Evolutionary conservation across 2,797 vertebrate genomes (phyloP).

Genomic region (Acanthis flammea): DNA sequence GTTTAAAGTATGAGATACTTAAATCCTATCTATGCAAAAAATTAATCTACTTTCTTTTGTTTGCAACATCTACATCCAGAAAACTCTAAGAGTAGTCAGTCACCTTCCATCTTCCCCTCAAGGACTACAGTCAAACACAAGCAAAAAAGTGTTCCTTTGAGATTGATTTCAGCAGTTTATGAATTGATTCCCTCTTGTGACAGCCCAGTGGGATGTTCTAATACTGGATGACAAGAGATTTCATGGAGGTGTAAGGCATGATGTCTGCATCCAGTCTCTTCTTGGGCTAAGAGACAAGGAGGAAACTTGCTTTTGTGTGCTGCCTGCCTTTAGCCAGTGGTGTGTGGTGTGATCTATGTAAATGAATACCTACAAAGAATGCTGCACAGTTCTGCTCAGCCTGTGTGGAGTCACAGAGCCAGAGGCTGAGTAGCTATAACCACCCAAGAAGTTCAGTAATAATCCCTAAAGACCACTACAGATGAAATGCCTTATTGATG

Average conservation of each 20-base stretch:
- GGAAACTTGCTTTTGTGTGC: neutral
- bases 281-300: neutral
- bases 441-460: neutral
- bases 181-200: neutral
- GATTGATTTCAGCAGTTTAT: neutral
- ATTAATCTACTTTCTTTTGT: neutral
- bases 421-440: neutral
- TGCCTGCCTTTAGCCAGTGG: neutral
- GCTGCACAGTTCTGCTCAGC: neutral
- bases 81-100: neutral
- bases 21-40: neutral
- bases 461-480: neutral
- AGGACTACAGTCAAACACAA: neutral
- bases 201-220: neutral
- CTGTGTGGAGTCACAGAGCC: neutral
- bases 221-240: neutral
- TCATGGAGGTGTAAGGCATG: neutral
- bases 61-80: neutral
- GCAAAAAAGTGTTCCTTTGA: neutral
- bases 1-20: neutral
- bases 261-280: neutral
- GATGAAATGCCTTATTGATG: neutral
- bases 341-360: neutral
- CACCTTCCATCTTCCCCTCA: neutral
- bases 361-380: neutral